Percentiles rank a stretch among this genome's conserved stretches.
These are phyloP conservation scores for human (Homo sapiens) DNA, from an alignment of 2,113 vertebrate genomes.

Conservation along the genomic window DNA sequence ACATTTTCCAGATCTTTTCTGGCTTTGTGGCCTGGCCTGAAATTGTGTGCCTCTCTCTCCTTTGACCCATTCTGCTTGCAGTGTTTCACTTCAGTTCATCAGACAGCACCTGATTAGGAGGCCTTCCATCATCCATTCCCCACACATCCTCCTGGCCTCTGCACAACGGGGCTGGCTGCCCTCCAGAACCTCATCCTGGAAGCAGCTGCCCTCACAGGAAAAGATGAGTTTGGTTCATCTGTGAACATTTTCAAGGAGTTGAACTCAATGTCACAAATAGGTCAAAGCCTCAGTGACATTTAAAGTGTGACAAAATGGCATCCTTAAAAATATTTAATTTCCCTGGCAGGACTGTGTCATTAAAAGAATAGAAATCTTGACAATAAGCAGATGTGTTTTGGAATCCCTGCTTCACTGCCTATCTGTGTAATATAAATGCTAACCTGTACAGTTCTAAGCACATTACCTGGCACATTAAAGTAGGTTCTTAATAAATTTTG, in stretches of 20 bases:
- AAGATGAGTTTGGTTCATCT: constrained; percentile 40
- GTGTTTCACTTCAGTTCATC: constrained; percentile 43
- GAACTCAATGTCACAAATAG: constrained; percentile 44
- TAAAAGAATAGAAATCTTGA: neutral
- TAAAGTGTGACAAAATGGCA: constrained; percentile 16
- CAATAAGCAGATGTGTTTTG: neutral
- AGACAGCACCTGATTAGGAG: constrained; percentile 57
- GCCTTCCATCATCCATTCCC: constrained; percentile 56
- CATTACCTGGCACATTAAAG: neutral
- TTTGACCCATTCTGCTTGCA: constrained; percentile 21
- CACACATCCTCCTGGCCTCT: constrained; percentile 39
- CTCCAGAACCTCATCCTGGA: constrained; percentile 54
- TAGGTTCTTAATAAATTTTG: neutral
- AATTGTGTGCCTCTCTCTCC: neutral
- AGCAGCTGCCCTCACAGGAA: constrained; percentile 52
- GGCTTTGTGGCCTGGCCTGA: neutral
- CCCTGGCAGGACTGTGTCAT: neutral
- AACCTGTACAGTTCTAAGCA: neutral
- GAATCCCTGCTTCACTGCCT: neutral
- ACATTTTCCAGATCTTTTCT: neutral
- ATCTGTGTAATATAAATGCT: neutral
- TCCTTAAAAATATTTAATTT: constrained; percentile 14
- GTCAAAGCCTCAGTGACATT: constrained; percentile 45
- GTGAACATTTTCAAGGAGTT: constrained; percentile 37
- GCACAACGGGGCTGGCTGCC: constrained; percentile 19